These are phyloP conservation scores for Furnarius figulus DNA, from an alignment of 2,113 vertebrate species.

Conservation along the genomic window DNA sequence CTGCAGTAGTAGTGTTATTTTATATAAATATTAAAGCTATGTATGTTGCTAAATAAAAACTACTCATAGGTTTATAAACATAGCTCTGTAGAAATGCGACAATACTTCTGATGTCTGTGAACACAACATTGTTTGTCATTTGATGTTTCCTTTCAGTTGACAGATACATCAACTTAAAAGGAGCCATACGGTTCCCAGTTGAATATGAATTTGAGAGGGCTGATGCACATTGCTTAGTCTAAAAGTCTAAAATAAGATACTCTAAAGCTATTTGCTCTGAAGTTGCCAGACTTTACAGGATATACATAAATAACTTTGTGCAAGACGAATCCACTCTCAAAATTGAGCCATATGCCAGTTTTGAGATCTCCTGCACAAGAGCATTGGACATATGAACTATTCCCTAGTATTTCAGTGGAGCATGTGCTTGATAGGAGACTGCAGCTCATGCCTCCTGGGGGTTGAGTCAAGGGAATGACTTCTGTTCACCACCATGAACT, in stretches of 20 bases:
- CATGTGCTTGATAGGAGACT: background rate
- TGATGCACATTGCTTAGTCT: background rate
- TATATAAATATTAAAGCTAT: background rate
- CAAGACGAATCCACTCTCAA: background rate
- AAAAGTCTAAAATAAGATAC: slow-evolving; percentile 22
- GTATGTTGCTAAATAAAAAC: slow-evolving; percentile 6
- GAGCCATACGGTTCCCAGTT: background rate
- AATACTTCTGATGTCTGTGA: background rate
- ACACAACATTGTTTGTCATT: background rate
- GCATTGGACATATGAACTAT: background rate
- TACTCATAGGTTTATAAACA: background rate
- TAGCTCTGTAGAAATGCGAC: background rate
- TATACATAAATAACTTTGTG: slow-evolving; percentile 13
- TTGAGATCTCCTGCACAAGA: background rate
- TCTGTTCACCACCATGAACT: background rate
- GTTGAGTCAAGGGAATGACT: background rate
- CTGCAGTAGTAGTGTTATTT: background rate
- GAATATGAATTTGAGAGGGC: slow-evolving; percentile 26
- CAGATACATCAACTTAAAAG: slow-evolving; percentile 17
- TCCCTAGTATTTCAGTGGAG: background rate
- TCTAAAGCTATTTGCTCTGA: slow-evolving; percentile 21
- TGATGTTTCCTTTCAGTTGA: slow-evolving; percentile 12
- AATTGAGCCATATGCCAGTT: background rate
- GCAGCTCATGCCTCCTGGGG: background rate
- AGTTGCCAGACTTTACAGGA: slow-evolving; percentile 5